These are phyloP conservation scores for Mus minutoides DNA, from an alignment of 2,797 vertebrate genomes.

Conservation along the genomic window DNA sequence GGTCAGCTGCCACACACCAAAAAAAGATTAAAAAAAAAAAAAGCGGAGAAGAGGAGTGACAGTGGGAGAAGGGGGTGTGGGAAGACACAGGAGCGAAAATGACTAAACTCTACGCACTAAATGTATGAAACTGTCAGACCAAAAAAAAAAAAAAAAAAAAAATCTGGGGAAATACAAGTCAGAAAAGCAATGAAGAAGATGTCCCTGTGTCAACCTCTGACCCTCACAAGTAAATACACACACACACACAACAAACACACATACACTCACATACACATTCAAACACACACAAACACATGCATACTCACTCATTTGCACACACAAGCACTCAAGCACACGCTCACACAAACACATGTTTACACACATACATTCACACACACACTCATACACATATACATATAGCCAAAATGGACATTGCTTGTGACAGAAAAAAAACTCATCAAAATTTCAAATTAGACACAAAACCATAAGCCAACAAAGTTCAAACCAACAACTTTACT, in stretches of 20 bases:
- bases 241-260: background rate
- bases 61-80: background rate
- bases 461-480: constrained; percentile 10
- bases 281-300: background rate
- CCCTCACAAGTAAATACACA: background rate
- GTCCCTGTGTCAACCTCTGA: background rate
- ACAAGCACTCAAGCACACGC: background rate
- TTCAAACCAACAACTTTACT: background rate
- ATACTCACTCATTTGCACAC: background rate
- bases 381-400: background rate
- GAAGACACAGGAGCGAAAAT: background rate
- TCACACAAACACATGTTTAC: background rate
- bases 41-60: background rate
- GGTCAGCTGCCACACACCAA: background rate
- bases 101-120: background rate
- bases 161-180: background rate
- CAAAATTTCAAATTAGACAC: constrained; percentile 34
- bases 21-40: background rate
- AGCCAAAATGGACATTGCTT: background rate
- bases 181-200: background rate
- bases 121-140: background rate
- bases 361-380: background rate
- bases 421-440: background rate
- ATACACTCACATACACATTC: background rate
- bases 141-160: no score